Conservation (phyloP, 2,888 invertebrate genomes). For the Ypsolopha scabrella region DNA sequence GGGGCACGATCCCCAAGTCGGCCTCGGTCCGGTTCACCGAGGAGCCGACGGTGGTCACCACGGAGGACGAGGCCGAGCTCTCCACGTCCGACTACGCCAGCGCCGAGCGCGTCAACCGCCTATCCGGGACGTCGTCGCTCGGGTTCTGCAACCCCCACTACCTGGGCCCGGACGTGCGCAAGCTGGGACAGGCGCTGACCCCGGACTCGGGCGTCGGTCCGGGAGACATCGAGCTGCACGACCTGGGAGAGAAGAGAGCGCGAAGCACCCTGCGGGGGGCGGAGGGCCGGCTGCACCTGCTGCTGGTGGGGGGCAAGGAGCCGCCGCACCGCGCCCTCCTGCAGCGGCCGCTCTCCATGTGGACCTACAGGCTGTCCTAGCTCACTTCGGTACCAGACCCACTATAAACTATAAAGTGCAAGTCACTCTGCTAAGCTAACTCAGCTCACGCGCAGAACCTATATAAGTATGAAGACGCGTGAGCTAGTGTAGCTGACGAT, state of each 20-base stretch:
- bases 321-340: constrained; percentile 82
- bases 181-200: constrained; percentile 76
- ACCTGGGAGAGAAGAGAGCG: constrained; percentile 27
- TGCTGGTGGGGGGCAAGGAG: constrained; percentile 83
- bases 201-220: constrained; percentile 74
- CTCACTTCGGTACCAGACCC: constrained; percentile 15
- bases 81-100: constrained; percentile 84
- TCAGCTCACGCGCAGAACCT: no score
- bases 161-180: constrained; percentile 75
- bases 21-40: constrained; percentile 72
- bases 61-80: constrained; percentile 69
- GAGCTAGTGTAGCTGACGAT: no score
- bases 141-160: constrained; percentile 85
- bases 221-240: constrained; percentile 53
- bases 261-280: constrained; percentile 19
- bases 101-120: constrained; percentile 74
- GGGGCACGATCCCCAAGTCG: constrained; percentile 61
- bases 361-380: constrained; percentile 76
- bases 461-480: no score
- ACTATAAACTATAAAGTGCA: neutral
- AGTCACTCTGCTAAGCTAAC: no score
- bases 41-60: constrained; percentile 52
- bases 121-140: constrained; percentile 57
- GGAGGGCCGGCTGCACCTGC: constrained; percentile 27
- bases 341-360: constrained; percentile 81